These are phyloP conservation scores for Drosophila eohydei DNA, from an alignment of 2,888 invertebrate species.

Conservation along the genomic window DNA sequence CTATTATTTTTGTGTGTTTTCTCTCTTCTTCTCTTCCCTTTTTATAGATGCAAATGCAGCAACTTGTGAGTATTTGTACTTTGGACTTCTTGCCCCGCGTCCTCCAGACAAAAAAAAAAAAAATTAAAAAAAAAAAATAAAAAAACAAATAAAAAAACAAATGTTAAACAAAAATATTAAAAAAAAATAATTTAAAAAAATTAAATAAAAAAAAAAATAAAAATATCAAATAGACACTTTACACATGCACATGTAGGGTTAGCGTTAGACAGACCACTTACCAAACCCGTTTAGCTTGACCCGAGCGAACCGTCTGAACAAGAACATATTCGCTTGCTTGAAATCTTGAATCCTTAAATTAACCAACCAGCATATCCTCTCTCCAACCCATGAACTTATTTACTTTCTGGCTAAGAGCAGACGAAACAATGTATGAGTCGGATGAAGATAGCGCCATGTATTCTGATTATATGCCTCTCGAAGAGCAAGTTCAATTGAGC, in stretches of 20 bases:
- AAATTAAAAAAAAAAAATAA: background rate
- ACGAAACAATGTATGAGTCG: slow-evolving; percentile 23
- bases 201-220: no score
- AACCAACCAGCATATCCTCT: slow-evolving; percentile 17
- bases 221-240: background rate
- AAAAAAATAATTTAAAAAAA: background rate
- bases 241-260: slow-evolving; percentile 5
- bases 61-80: slow-evolving; percentile 61
- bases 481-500: slow-evolving; percentile 25
- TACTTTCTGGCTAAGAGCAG: slow-evolving; percentile 12
- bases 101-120: background rate
- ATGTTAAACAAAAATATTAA: background rate
- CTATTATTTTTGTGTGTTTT: slow-evolving; percentile 10
- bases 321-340: background rate
- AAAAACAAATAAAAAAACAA: background rate
- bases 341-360: background rate
- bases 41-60: slow-evolving; percentile 52
- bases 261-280: background rate
- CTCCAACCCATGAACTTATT: slow-evolving; percentile 8
- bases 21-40: slow-evolving; percentile 25
- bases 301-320: background rate
- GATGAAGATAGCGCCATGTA: slow-evolving; percentile 32
- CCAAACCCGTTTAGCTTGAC: background rate
- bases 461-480: slow-evolving; percentile 16
- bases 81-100: background rate